Evolutionary conservation across 2,888 invertebrate genomes (phyloP).

Genomic region (Phragmatobia fuliginosa): DNA sequence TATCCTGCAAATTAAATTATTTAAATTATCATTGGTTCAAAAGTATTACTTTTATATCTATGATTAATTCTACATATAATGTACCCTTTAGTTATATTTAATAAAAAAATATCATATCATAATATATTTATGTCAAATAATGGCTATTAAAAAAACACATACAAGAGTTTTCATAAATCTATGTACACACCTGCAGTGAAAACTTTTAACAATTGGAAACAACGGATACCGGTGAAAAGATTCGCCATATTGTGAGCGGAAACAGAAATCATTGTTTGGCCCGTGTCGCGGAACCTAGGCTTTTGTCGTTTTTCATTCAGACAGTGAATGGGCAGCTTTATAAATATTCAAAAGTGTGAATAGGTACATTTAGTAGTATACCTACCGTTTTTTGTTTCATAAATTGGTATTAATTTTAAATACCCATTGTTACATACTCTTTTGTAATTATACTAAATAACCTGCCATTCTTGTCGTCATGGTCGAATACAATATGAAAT

Average conservation of each 20-base stretch:
- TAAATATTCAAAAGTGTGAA: constrained; percentile 51
- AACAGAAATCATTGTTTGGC: constrained; percentile 70
- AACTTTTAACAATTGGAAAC: constrained; percentile 49
- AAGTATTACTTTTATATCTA: too few species aligned
- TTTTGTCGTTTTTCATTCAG: constrained; percentile 47
- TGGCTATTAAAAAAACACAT: background rate
- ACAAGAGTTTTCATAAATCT: constrained; percentile 2
- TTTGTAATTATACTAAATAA: background rate
- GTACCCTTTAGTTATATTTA: too few species aligned
- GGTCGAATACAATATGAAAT: too few species aligned
- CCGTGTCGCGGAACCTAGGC: constrained; percentile 43
- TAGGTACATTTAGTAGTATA: constrained; percentile 30
- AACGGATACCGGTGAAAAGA: constrained; percentile 50
- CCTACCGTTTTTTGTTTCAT: constrained; percentile 4
- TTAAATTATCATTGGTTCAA: too few species aligned
- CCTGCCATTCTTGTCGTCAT: background rate
- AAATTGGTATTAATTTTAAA: constrained; percentile 1
- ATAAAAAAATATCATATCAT: background rate
- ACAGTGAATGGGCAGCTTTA: constrained; percentile 46
- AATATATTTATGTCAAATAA: background rate
- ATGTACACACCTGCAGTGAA: constrained; percentile 18
- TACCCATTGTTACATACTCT: background rate
- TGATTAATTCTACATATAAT: background rate
- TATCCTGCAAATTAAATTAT: too few species aligned
- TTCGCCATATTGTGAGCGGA: constrained; percentile 71